Percentiles rank a stretch among this genome's conserved stretches.
Evolutionary conservation across 2,113 vertebrate species (phyloP).

Genomic region (Odobenus rosmarus): DNA sequence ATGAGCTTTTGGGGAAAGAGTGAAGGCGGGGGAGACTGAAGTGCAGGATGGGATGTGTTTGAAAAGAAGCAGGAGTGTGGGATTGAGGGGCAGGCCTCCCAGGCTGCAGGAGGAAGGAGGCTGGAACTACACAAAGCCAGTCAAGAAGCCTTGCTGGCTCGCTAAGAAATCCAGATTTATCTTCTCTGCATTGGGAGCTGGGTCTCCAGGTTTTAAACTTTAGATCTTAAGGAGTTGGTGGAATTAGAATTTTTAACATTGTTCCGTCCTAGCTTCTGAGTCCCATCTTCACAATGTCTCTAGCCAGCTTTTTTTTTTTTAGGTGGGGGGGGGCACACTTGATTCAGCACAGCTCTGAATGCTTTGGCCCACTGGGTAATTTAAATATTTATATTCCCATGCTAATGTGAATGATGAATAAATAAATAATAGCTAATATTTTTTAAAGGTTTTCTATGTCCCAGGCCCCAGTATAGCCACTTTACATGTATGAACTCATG

Average conservation of each 20-base stretch:
- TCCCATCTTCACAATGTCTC: conserved; percentile 36
- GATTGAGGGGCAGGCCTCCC: neutral
- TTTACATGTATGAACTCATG: conserved; percentile 1
- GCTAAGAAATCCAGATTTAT: neutral
- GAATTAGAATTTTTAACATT: conserved; percentile 9
- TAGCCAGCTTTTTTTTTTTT: neutral
- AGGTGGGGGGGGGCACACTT: neutral
- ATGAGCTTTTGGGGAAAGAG: neutral
- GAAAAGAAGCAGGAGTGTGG: neutral
- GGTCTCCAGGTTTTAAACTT: neutral
- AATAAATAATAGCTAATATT: neutral
- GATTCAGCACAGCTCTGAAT: conserved; percentile 28
- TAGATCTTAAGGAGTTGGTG: neutral
- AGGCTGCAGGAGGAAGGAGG: neutral
- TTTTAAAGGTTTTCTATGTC: conserved; percentile 33
- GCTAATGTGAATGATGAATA: conserved; percentile 12
- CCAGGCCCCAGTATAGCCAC: neutral
- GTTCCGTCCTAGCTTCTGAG: neutral
- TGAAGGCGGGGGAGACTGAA: neutral
- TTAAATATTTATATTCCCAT: conserved; percentile 59
- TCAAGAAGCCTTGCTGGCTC: neutral
- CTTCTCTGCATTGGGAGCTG: neutral
- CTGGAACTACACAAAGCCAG: neutral
- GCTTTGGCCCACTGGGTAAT: neutral
- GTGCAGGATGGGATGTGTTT: neutral